Evolutionary conservation across 2,888 invertebrate genomes (phyloP), one percentile per base, ranked within the genome.

Genomic region (Octonoba sinensis): DNA sequence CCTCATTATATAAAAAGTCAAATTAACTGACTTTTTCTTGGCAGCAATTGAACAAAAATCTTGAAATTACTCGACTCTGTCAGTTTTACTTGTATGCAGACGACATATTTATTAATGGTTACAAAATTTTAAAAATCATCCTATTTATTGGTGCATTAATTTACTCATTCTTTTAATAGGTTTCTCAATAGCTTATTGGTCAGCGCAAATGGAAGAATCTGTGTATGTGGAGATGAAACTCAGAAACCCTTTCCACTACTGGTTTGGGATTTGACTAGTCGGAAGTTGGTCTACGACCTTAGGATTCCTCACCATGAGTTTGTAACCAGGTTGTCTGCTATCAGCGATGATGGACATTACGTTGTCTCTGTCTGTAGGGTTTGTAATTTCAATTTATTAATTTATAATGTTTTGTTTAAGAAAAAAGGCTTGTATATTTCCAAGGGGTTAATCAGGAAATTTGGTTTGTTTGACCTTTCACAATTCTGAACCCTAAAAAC

Each of bases 211-310:
- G 96, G 96, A 87, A 92, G 94, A 87, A 92, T 95, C 71, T 91
- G 95, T 84, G 95, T 96, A 1, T 96, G 96, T 87, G 96, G 96
- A 11, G 96, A 96, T 88, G 96, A 96, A 90, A 95, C 95, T 0
- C 95, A 96, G 89, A 96, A 95, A 88, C 96, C 96, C 20, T 96
- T 95, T 89, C 95, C 95, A 0, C 89, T 96, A 84, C 91, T 96
- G 60, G 96, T 96, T 49, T 96, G 96, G 96, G 95, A 95, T 86
- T 90, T 96, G 84, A 92, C 93, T 56, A 94, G 94, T 22, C 91
- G 94, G 74, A 95, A 95, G 88, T 90, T 96, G 84, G 90, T 95
- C 22, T 95, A 96, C 87, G 96, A 96, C 89, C 91, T 96, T 85
- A 91, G 96, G 85, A 95, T 96, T 88, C 93, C 94, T 2, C 95